Percentiles rank a stretch among this genome's conserved stretches.
These are phyloP conservation scores for Drosophila kambysellisi DNA, from an alignment of 2,888 invertebrate species.

Conservation along the genomic window DNA sequence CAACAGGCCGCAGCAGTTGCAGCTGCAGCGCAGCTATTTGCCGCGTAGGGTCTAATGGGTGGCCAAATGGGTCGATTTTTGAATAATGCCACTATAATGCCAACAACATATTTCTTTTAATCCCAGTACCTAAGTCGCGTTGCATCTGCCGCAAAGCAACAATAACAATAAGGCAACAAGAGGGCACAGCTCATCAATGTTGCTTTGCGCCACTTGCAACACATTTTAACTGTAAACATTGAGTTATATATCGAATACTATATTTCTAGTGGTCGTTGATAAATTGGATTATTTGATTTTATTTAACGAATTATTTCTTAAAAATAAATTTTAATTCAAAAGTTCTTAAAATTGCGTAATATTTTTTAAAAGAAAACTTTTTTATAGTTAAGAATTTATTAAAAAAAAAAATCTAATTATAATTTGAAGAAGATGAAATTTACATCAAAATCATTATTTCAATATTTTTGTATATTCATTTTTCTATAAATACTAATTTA, in stretches of 20 bases:
- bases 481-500: neutral
- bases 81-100: conserved; percentile 82
- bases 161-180: neutral
- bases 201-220: conserved; percentile 48
- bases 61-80: conserved; percentile 84
- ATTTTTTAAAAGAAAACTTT: neutral
- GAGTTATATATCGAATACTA: neutral
- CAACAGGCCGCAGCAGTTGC: conserved; percentile 75
- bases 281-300: neutral
- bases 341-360: neutral
- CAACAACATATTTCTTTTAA: conserved; percentile 83
- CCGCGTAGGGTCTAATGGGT: conserved; percentile 83
- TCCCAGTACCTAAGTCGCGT: conserved; percentile 18
- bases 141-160: conserved; percentile 55
- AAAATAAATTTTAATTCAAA: neutral
- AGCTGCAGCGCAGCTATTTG: conserved; percentile 78
- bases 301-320: neutral
- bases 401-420: neutral
- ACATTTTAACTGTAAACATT: neutral
- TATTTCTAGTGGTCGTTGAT: neutral
- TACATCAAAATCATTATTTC: neutral
- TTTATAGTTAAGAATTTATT: neutral
- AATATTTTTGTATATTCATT: neutral
- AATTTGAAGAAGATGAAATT: neutral
- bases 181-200: conserved; percentile 23